A percentile compares a stretch with the other conserved stretches of the same genome.
These are phyloP conservation scores for Julus scanicus DNA, from an alignment of 2,888 invertebrate genomes.

Conservation along the genomic window DNA sequence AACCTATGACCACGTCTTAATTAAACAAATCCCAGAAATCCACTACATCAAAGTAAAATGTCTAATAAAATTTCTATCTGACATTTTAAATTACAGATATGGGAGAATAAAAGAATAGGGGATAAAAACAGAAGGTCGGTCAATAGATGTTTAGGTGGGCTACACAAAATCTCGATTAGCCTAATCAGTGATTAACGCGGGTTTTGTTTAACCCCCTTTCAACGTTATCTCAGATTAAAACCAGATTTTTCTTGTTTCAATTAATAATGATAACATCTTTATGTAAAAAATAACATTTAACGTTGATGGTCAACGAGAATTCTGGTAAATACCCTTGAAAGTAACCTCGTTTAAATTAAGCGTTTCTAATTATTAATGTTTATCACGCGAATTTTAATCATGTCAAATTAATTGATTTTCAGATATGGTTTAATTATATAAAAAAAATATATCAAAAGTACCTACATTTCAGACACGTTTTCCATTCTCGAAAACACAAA, in stretches of 20 bases:
- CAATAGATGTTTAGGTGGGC: background rate
- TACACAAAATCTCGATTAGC: background rate
- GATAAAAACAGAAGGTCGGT: no score
- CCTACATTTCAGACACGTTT: no score
- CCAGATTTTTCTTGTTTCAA: background rate
- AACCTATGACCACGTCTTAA: background rate
- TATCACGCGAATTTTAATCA: no score
- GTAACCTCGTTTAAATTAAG: background rate
- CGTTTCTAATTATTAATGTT: no score
- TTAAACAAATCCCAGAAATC: background rate
- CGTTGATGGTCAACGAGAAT: background rate
- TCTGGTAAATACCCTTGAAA: background rate
- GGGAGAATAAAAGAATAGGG: no score
- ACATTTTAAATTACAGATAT: background rate
- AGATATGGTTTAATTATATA: no score
- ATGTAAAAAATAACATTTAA: background rate
- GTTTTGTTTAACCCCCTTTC: background rate
- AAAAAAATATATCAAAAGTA: no score
- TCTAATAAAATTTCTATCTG: background rate
- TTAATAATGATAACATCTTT: background rate
- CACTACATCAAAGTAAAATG: no score
- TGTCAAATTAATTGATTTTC: no score
- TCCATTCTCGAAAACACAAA: no score
- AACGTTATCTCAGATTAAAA: background rate
- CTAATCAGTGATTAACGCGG: background rate